Evolutionary conservation across 2,888 invertebrate genomes (phyloP), one percentile per base, ranked within the genome.

Genomic region (Lochmaea crataegi): DNA sequence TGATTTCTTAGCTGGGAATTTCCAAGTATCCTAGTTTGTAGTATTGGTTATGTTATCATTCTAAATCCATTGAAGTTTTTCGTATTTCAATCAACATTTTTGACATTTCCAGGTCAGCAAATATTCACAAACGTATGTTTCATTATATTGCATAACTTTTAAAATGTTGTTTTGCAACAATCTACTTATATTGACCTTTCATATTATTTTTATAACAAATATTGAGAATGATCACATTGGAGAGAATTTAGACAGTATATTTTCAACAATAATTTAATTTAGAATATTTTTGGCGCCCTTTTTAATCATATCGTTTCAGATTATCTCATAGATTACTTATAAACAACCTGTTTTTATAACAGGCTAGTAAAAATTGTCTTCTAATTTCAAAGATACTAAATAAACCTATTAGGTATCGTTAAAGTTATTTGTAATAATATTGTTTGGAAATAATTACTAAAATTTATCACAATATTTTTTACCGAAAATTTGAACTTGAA

Each of bases 141-240:
- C 53, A 18, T 53, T 18, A 18, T 53, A 18, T 53, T 53, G 53
- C 53, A 53, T 53, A 53, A 53, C 53, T 53, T 53, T 53, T 53
- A 18, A 48, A 18, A 53, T 53, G 53, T 53, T 53, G 53, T 18
- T 53, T 53, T 53, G 53, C 53, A 53, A 53, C 53, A 53, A 53
- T 53, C 53, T 53, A 53, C 16, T 16, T 53, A 53, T 53, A 53
- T 53, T 53, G 53, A 53, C 53, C 53, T 53, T 53, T 53, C 53
- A 18, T 53, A 53, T 53, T 51, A 53, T 53, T 53, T 53, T 53
- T 53, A 18, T 53, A 16, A 53, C 16, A 53, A 53, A 18, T 53
- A 53, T 53, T 53, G 18, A 18, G 16, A 53, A 18, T 53, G n/a
- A 53, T 6, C 2, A 16, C 53, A 14, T 14, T 14, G 32, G 6